These are phyloP conservation scores for Hedya salicella DNA, from an alignment of 2,888 invertebrate genomes.

Conservation along the genomic window DNA sequence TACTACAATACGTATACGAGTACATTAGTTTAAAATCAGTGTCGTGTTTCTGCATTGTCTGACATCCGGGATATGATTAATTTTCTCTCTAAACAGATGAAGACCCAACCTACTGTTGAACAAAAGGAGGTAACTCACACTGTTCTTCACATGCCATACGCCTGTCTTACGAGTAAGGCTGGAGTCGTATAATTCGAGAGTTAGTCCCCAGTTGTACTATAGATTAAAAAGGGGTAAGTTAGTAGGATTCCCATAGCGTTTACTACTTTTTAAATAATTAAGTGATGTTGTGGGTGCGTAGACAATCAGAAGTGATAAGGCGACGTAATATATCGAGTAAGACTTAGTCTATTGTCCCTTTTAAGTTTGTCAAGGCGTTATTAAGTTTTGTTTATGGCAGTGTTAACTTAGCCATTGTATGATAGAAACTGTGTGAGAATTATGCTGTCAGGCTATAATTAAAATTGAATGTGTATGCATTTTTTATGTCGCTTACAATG, in stretches of 20 bases:
- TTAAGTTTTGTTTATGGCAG: slow-evolving; percentile 34
- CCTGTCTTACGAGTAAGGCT: neutral
- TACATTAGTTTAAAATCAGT: slow-evolving; percentile 11
- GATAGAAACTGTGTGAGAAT: slow-evolving; percentile 4
- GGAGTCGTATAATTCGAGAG: slow-evolving; percentile 28
- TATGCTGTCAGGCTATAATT: neutral
- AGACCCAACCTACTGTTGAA: slow-evolving; percentile 23
- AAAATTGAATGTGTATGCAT: neutral
- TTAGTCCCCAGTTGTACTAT: slow-evolving; percentile 21
- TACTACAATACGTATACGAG: neutral
- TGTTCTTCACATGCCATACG: neutral
- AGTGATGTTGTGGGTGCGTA: slow-evolving; percentile 28
- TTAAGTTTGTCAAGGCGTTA: slow-evolving; percentile 23
- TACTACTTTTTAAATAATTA: neutral
- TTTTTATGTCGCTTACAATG: neutral
- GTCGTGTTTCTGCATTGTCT: slow-evolving; percentile 38
- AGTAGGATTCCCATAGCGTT: neutral
- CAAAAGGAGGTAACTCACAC: neutral
- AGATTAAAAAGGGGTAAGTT: neutral
- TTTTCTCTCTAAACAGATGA: slow-evolving; percentile 44
- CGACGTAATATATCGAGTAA: slow-evolving; percentile 30
- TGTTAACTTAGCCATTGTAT: slow-evolving; percentile 19
- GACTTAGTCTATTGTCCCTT: slow-evolving; percentile 30
- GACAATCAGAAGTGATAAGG: slow-evolving; percentile 36
- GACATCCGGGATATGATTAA: slow-evolving; percentile 47